Evolutionary conservation across 2,888 invertebrate species (phyloP).

Genomic region (Spatulosminthurus flaviceps): DNA sequence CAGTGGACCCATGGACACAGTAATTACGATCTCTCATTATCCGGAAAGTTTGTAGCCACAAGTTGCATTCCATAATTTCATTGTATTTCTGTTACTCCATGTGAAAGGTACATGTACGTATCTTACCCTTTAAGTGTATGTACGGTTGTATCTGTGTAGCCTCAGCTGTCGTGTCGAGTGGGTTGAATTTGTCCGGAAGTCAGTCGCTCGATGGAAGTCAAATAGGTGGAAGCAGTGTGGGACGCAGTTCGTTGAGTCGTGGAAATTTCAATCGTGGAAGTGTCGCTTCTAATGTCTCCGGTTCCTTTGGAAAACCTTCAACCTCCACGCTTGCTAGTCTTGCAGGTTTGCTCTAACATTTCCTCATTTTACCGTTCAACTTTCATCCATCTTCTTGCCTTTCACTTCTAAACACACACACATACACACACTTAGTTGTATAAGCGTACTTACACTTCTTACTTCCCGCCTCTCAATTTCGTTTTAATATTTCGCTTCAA

Average conservation of each 20-base stretch:
- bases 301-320: constrained; percentile 79
- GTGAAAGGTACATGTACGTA: neutral
- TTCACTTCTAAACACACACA: neutral
- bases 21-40: too few species aligned
- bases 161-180: constrained; percentile 58
- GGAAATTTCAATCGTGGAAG: constrained; percentile 79
- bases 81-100: neutral
- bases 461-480: neutral
- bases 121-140: neutral
- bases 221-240: constrained; percentile 70
- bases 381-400: constrained; percentile 34
- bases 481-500: neutral
- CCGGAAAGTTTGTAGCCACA: too few species aligned
- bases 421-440: neutral
- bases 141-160: constrained; percentile 25
- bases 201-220: constrained; percentile 63
- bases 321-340: constrained; percentile 85
- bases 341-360: constrained; percentile 70
- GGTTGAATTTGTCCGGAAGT: constrained; percentile 63
- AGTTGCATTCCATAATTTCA: too few species aligned
- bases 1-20: too few species aligned
- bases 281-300: constrained; percentile 75
- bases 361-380: constrained; percentile 21
- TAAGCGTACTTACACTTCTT: too few species aligned
- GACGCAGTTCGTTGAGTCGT: constrained; percentile 70